Evolutionary conservation across 2,888 invertebrate genomes (phyloP), one percentile per base, ranked within the genome.

Genomic region (Apodemia hepburni): DNA sequence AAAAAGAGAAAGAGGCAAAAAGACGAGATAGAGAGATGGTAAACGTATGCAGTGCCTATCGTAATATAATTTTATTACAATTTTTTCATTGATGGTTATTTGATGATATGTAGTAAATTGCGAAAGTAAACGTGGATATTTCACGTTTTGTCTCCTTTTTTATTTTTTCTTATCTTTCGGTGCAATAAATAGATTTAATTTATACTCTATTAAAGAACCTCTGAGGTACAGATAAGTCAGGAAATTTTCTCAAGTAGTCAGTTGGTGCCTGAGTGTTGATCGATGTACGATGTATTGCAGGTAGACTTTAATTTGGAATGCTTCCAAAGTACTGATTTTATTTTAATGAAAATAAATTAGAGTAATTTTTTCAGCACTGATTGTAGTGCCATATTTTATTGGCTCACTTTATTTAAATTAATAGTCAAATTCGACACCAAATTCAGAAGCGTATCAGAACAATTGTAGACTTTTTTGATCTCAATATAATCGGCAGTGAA

Each of bases 371-470:
- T 69, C 84, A 82, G 90, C 91, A 90, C 91, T 91, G 91, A 90
- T 74, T 61, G 74, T 77, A 87, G 90, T 90, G 90, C 91, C 90
- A 90, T 90, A 87, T 86, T 82, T 81, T 83, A 87, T 87, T 88
- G 89, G 90, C 87, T 87, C 81, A 81, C 79, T 81, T 81, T 80
- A 77, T 73, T 38, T 82, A 78, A 82, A 81, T 81, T 82, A 78
- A 75, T 87, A 87, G 89, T 85, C 80, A 86, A 89, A 87, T 87
- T 87, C 75, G 88, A 89, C 82, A 87, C 90, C 90, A 91, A 91
- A 91, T 85, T 82, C 78, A 74, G 78, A 84, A 84, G 83, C 82
- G 73, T 80, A 77, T 77, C 80, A 77, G 77, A 76, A 73, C 74
- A 81, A 79, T 63, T 75, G 74, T 76, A 81, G 86, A 87, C 85